A percentile compares a stretch with the other conserved stretches of the same genome.
Conservation (phyloP, 2,888 invertebrate species). For the Athrips mouffetella region DNA sequence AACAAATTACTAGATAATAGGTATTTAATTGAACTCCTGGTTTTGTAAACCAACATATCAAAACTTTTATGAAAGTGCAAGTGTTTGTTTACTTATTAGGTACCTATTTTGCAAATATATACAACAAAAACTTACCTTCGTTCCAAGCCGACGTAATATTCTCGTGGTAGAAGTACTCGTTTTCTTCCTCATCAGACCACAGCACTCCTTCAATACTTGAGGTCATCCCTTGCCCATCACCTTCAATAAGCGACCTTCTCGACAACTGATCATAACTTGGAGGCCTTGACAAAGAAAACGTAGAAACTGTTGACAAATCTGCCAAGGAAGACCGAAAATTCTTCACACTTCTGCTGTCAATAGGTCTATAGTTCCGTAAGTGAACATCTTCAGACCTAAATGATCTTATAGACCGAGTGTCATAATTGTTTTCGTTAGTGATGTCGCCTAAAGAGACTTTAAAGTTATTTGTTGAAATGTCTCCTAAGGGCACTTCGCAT, state of each 20-base stretch:
- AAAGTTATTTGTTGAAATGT: constrained; percentile 67
- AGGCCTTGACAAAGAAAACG: constrained; percentile 51
- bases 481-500: constrained; percentile 70
- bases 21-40: too few species aligned
- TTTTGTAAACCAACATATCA: too few species aligned
- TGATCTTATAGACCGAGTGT: constrained; percentile 59
- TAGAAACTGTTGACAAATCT: constrained; percentile 53
- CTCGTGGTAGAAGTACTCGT: constrained; percentile 73
- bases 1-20: too few species aligned
- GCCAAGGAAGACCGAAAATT: constrained; percentile 66
- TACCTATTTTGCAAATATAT: too few species aligned
- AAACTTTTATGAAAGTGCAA: too few species aligned
- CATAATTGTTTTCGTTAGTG: constrained; percentile 56
- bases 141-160: constrained; percentile 71
- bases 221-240: constrained; percentile 57
- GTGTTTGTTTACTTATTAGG: too few species aligned
- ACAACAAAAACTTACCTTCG: constrained; percentile 55
- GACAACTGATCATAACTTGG: constrained; percentile 72
- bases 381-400: constrained; percentile 60
- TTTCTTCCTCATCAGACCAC: constrained; percentile 76
- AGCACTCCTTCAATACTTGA: constrained; percentile 74
- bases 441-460: constrained; percentile 70
- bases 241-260: constrained; percentile 63
- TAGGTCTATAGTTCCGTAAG: constrained; percentile 57
- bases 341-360: constrained; percentile 67